Evolutionary conservation across 1,140 invertebrate genomes (phyloP).

Genomic region (Rhopalosiphum padi): DNA sequence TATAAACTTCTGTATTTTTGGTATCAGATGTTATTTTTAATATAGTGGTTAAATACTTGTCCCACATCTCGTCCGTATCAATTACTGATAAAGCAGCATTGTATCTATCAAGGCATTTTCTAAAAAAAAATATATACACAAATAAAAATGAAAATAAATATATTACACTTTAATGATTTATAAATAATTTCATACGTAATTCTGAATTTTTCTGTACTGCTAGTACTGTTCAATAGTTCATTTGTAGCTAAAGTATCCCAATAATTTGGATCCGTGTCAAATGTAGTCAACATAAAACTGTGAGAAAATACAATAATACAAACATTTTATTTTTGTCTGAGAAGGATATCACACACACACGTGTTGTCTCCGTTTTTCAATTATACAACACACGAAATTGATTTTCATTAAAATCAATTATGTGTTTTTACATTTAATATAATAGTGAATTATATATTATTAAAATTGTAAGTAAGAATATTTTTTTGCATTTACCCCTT

Average conservation of each 20-base stretch:
- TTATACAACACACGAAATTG: too few species aligned
- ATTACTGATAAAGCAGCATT: constrained; percentile 17
- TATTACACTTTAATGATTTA: not conserved
- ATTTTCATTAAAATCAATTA: not conserved
- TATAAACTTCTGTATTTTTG: constrained; percentile 1
- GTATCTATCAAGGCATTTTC: constrained; percentile 45
- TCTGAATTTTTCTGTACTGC: constrained; percentile 7
- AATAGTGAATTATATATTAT: not conserved
- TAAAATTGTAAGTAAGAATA: not conserved
- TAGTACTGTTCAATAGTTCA: not conserved
- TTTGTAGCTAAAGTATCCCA: constrained; percentile 35
- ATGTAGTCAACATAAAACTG: constrained; percentile 21
- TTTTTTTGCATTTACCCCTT: not conserved
- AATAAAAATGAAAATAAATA: not conserved
- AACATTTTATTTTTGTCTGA: not conserved
- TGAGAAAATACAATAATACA: not conserved
- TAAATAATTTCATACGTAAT: constrained; percentile 23
- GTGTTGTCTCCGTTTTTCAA: too few species aligned
- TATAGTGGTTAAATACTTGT: constrained; percentile 33
- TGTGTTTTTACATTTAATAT: not conserved
- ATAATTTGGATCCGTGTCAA: constrained; percentile 31
- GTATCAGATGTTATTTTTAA: constrained; percentile 3
- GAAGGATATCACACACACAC: too few species aligned
- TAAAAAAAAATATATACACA: not conserved
- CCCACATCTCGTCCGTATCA: constrained; percentile 39